Evolutionary conservation across 92 coral and sea anemone species (phyloP).

Genomic region (Zoanthus solanderi): DNA sequence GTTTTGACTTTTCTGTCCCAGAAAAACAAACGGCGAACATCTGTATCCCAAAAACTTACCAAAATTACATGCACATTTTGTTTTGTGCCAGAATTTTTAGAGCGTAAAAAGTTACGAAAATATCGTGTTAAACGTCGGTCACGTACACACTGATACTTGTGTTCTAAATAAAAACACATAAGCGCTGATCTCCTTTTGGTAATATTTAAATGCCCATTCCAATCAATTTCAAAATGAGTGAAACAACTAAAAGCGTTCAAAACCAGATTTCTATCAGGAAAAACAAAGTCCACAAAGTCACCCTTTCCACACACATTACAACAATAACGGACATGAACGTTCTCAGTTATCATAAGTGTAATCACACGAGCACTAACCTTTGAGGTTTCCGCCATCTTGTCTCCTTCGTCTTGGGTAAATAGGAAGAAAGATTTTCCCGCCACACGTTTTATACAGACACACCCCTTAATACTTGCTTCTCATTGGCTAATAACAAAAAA

Average conservation of each 20-base stretch:
- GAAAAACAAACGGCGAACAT: neutral
- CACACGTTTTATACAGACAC: too few species aligned
- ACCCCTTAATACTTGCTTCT: too few species aligned
- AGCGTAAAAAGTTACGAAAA: neutral
- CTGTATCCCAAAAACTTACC: neutral
- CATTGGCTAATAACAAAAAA: too few species aligned
- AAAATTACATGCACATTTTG: neutral
- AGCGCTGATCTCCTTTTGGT: neutral
- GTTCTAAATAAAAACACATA: slow-evolving; percentile 18
- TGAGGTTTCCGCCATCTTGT: too few species aligned
- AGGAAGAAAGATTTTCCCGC: too few species aligned
- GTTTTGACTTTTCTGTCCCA: neutral
- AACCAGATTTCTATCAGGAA: slow-evolving; percentile 1
- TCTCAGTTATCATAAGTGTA: too few species aligned
- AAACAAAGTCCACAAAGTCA: too few species aligned
- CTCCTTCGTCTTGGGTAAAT: too few species aligned
- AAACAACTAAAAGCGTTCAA: slow-evolving; percentile 18
- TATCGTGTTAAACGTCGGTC: neutral
- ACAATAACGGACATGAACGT: too few species aligned
- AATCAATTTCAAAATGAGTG: slow-evolving; percentile 10
- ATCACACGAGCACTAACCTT: too few species aligned
- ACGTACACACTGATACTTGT: slow-evolving; percentile 27
- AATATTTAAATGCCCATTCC: neutral
- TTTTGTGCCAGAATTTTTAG: neutral
- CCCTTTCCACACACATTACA: neutral